Conservation (phyloP, 2,113 vertebrate genomes). For the Equus quagga region DNA sequence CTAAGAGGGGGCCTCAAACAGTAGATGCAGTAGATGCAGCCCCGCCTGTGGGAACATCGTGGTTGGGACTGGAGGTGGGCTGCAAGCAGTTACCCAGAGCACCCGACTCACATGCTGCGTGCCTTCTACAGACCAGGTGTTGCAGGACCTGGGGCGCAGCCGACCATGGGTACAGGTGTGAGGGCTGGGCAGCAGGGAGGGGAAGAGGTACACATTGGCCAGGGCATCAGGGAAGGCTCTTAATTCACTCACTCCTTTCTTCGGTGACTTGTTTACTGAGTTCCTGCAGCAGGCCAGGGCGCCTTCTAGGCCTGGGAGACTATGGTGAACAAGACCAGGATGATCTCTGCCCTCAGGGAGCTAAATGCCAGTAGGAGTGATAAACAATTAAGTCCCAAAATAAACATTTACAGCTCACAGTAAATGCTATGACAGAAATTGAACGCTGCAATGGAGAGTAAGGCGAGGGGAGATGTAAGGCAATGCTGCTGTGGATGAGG, state of each 20-base stretch:
- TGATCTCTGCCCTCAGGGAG: background rate
- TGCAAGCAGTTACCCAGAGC: rapidly evolving
- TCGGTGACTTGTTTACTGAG: too few relatives aligned
- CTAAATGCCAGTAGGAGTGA: background rate
- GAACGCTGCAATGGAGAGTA: rapidly evolving
- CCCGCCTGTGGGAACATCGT: background rate
- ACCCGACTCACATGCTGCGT: rapidly evolving
- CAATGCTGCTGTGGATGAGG: rapidly evolving
- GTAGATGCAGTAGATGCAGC: too few relatives aligned
- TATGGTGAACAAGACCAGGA: background rate
- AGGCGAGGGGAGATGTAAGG: rapidly evolving
- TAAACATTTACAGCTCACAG: background rate
- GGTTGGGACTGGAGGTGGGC: background rate
- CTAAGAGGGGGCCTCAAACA: background rate
- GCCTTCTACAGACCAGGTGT: rapidly evolving
- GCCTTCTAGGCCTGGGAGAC: background rate
- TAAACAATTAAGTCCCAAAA: background rate
- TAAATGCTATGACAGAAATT: background rate
- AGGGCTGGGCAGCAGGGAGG: rapidly evolving
- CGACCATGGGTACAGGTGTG: rapidly evolving
- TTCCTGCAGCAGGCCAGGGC: rapidly evolving
- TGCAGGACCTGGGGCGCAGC: rapidly evolving
- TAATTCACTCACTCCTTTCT: background rate
- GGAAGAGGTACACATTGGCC: rapidly evolving
- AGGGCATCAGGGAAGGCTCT: background rate